Percentiles rank a stretch among this genome's conserved stretches.
These are phyloP conservation scores for Bhutanitis thaidina DNA, from an alignment of 2,888 invertebrate genomes.

Conservation along the genomic window DNA sequence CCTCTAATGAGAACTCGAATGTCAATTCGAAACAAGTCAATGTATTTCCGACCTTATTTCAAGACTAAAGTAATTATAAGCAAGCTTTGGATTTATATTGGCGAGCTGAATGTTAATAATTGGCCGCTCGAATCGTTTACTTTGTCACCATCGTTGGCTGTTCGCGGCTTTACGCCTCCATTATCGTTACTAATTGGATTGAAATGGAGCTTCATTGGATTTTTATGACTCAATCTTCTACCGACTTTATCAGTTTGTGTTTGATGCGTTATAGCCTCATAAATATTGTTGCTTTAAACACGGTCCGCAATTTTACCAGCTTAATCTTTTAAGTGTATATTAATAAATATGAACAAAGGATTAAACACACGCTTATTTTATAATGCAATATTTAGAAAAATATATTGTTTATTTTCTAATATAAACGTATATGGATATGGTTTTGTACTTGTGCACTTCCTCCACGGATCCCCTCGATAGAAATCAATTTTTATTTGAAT, in stretches of 20 bases:
- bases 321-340: too few relatives aligned
- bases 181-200: slow-evolving; percentile 18
- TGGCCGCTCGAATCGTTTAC: slow-evolving; percentile 4
- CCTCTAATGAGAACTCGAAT: not conserved
- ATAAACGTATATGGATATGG: too few relatives aligned
- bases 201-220: slow-evolving; percentile 8
- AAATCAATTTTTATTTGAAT: too few relatives aligned
- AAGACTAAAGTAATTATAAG: slow-evolving; percentile 1
- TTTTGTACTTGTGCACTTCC: too few relatives aligned
- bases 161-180: slow-evolving; percentile 7
- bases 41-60: not conserved
- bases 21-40: not conserved
- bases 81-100: slow-evolving; percentile 1
- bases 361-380: too few relatives aligned
- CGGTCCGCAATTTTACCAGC: not conserved
- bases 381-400: too few relatives aligned
- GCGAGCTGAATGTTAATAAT: slow-evolving; percentile 5
- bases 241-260: slow-evolving; percentile 2
- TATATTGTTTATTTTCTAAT: too few relatives aligned
- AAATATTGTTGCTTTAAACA: slow-evolving; percentile 4
- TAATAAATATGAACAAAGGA: too few relatives aligned
- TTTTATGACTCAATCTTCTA: slow-evolving; percentile 15
- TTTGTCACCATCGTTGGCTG: slow-evolving; percentile 7
- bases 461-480: too few relatives aligned
- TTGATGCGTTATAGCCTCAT: slow-evolving; percentile 3